Percentiles rank a stretch among this genome's conserved stretches.
These are phyloP conservation scores for Apamea anceps DNA, from an alignment of 2,888 invertebrate species.

Conservation along the genomic window DNA sequence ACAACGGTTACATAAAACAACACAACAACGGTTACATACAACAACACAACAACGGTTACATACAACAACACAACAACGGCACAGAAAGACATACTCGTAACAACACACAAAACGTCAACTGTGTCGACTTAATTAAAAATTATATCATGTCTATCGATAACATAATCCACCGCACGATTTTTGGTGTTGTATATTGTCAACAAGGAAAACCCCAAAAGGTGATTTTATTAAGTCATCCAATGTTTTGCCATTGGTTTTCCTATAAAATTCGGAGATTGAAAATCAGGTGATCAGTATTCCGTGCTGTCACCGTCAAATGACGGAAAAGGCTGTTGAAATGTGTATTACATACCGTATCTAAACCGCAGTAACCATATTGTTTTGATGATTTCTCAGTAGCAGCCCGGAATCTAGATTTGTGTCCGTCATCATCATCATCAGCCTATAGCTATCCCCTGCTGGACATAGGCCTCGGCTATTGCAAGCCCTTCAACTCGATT, in stretches of 20 bases:
- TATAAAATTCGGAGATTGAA: slow-evolving; percentile 12
- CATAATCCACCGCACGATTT: slow-evolving; percentile 4
- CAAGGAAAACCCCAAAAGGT: slow-evolving; percentile 39
- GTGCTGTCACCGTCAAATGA: not conserved
- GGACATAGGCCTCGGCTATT: too few species aligned
- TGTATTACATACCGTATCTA: not conserved
- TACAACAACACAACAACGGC: not conserved
- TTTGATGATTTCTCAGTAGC: not conserved
- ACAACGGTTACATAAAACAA: too few species aligned
- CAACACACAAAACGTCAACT: not conserved
- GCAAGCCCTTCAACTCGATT: too few species aligned
- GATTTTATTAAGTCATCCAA: slow-evolving; percentile 24
- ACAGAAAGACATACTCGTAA: not conserved
- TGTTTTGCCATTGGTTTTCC: slow-evolving; percentile 27
- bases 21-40: too few species aligned
- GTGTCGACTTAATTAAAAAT: not conserved
- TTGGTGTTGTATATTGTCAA: not conserved
- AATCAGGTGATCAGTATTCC: slow-evolving; percentile 40
- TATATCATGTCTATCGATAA: not conserved
- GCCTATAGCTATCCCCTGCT: too few species aligned
- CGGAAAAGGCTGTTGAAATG: not conserved
- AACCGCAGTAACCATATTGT: not conserved
- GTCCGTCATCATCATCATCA: not conserved
- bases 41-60: too few species aligned
- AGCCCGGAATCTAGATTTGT: not conserved